Evolutionary conservation across 1,140 invertebrate species (phyloP).

Genomic region (Nasonia longicornis): DNA sequence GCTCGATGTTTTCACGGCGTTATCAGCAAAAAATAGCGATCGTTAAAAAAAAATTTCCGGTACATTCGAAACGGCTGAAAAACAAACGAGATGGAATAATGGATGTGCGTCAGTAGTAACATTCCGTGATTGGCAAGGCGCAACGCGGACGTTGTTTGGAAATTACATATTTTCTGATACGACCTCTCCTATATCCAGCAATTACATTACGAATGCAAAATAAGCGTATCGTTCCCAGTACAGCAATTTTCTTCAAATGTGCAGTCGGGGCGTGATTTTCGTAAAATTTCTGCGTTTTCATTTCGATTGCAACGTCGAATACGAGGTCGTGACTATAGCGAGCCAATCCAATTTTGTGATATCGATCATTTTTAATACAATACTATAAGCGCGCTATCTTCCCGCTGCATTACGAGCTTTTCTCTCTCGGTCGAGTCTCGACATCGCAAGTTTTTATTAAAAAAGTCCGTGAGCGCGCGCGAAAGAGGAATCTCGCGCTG

Average conservation of each 20-base stretch:
- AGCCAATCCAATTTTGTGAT: background rate
- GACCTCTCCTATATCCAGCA: background rate
- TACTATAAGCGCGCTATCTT: background rate
- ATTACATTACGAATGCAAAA: background rate
- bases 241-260: too few relatives aligned
- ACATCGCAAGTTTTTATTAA: constrained; percentile 35
- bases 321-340: too few relatives aligned
- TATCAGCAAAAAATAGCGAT: too few relatives aligned
- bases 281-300: background rate
- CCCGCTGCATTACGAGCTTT: background rate
- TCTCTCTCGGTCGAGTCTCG: background rate
- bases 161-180: background rate
- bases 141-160: too few relatives aligned
- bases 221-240: too few relatives aligned
- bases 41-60: background rate
- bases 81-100: background rate
- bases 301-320: too few relatives aligned
- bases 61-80: background rate
- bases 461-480: background rate
- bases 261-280: background rate
- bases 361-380: background rate
- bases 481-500: too few relatives aligned
- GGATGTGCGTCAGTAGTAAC: background rate
- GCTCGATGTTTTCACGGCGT: too few relatives aligned
- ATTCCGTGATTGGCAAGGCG: background rate